Base-by-base conservation (phyloP, 2,888 invertebrate genomes). In the Lasioglossum leucozonium region DNA sequence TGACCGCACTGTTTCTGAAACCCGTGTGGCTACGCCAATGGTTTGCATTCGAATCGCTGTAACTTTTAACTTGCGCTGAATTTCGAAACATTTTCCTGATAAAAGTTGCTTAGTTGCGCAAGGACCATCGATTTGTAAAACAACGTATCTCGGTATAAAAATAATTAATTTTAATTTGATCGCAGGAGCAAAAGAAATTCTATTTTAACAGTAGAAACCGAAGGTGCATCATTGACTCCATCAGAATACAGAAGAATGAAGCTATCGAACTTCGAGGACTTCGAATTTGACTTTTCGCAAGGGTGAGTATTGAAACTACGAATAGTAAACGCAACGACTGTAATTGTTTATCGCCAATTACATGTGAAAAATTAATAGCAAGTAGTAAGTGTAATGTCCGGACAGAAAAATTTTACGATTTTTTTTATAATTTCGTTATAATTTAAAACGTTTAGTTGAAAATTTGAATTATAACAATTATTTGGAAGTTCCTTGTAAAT, bases 201-300 rank as follows among this genome's bases (percentile, higher is more conserved):
- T 8, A 76, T 86, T 58, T 62, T 84, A 22, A 81, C 73, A 40
- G 81, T 91, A 30, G 90, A 92, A 58, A 92, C 91, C 4, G 94
- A 94, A 77, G 94, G 94, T 0, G 84, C 90, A 6, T 89, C 93
- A 0, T 71, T 94, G 30, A 93, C 92, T 1, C 94, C 94, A 2
- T 91, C 91, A 1, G 93, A 94, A 77, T 94, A 94, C 71, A 89
- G 88, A 37, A 91, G 84, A 76, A 87, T 93, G 34, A 90, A 91
- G 51, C 71, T 80, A 0, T 82, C 82, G 0, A 87, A 80, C n/a
- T 79, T 85, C 26, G 85, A 86, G n/a, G 85, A 86, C 40, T 84
- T 84, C 18, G 72, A 34, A 74, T 74, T 84, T 26, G 82, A 78
- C 26, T 78, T 84, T n/a, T 71, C 82, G 13, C 85, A 79, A 62